Base-by-base conservation (phyloP, 2,888 invertebrate species). In the Tipula helvola region DNA sequence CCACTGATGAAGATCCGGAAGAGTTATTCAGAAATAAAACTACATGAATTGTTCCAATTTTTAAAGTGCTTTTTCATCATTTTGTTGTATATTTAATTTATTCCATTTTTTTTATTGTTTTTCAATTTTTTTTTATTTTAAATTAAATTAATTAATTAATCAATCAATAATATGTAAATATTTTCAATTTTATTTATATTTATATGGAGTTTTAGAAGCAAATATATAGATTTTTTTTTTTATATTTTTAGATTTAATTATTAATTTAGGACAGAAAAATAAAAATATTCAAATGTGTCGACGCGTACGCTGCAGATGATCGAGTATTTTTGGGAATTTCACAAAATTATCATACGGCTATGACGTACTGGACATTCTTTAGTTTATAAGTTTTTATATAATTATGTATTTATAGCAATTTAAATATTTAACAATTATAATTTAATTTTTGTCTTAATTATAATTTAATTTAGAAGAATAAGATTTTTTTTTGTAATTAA, bases 51-150 rank as follows among this genome's bases (percentile, higher is more conserved):
- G 71, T 71, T 71, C 71, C 71, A 71, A 71, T 71, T 71, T 71
- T 71, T 71, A 71, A 71, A 71, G 71, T 71, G 71, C 71, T 71
- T 71, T 71, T 71, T 71, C 71, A 71, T 71, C 71, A 71, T 71
- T 71, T 71, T 71, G 28, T 71, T 71, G 71, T 71, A 71, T 71
- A 71, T 71, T 71, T 71, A 28, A 71, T 71, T 71, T 71, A 71
- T 71, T 71, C 71, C 71, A 71, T 71, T 71, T 71, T 52, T 52
- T 18, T 71, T 71, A 10, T 71, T 71, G 71, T 71, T 28, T 71
- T 71, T 71, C 28, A 71, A 71, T 71, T 71, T 52, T 71, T 52
- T 52, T n/a, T 52, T 13, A 52, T 52, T 52, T 71, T 28, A 71
- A 71, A 71, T 71, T 71, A 71, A 28, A 28, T 28, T 28, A 71